Evolutionary conservation across 2,888 invertebrate genomes (phyloP).

Genomic region (Beris chalybata): DNA sequence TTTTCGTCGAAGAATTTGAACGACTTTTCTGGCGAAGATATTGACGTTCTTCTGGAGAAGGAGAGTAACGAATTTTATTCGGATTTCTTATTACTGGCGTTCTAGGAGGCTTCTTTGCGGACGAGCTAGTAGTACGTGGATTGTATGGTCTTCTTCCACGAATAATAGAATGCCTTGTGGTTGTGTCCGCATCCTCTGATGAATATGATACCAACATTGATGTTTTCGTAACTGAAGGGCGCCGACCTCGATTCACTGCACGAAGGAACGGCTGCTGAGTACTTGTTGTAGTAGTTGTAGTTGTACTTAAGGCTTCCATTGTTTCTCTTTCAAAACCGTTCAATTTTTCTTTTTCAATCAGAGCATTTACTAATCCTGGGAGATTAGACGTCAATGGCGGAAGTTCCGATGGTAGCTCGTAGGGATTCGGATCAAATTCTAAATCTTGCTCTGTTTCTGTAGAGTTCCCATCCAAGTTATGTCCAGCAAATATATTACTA

Average conservation of each 20-base stretch:
- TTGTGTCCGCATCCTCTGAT: constrained; percentile 47
- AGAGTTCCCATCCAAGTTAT: constrained; percentile 47
- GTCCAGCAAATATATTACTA: constrained; percentile 22
- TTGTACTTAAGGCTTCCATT: constrained; percentile 39
- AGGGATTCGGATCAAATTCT: constrained; percentile 57
- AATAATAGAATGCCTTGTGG: constrained; percentile 49
- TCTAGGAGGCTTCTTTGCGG: constrained; percentile 41
- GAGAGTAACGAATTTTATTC: constrained; percentile 55
- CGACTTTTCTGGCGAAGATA: constrained; percentile 48
- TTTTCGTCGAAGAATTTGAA: constrained; percentile 37
- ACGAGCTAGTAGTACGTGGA: constrained; percentile 42
- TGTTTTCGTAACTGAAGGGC: constrained; percentile 50
- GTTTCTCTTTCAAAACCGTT: constrained; percentile 47
- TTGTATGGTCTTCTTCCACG: constrained; percentile 56
- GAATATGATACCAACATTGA: constrained; percentile 51
- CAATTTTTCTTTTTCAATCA: constrained; percentile 58
- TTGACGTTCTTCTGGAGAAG: constrained; percentile 54
- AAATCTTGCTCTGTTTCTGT: constrained; percentile 49
- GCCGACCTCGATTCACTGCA: constrained; percentile 60
- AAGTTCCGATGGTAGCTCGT: constrained; percentile 61
- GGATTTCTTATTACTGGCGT: constrained; percentile 53
- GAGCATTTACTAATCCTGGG: constrained; percentile 64
- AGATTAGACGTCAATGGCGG: constrained; percentile 63
- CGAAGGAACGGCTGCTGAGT: constrained; percentile 55
- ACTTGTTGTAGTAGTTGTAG: constrained; percentile 55